Base-by-base conservation (phyloP, 2,113 vertebrate species). In the Pedetes capensis region DNA sequence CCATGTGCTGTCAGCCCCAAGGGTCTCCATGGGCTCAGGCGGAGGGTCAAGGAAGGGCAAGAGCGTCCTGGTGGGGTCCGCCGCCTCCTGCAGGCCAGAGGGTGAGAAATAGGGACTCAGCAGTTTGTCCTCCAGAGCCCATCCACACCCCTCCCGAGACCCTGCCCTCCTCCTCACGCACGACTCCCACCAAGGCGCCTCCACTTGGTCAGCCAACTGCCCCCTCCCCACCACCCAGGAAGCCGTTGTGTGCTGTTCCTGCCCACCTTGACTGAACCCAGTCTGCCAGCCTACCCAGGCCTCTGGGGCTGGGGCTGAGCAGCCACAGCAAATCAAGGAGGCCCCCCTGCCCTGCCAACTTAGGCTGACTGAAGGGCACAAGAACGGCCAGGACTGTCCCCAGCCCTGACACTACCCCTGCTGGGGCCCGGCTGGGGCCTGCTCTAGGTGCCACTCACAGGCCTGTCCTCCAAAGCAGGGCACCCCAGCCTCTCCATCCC, bases 21-120 rank as follows among this genome's bases (percentile, higher is more conserved):
- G 34, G 53, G 49, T 63, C 5, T 59, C 27, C 1, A 4, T 2
- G 47, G 1, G 3, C 66, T 17, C 23, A 0, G 42, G 78, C 83
- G 4, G 13, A 16, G 7, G 57, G 64, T 55, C 64, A 27, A 51
- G n/a, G 27, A 55, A 22, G 16, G 72, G 80, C 71, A 4, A 74
- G 23, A 8, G 25, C 51, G 78, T 37, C 2, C n/a, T 42, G 11
- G n/a, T 3, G 22, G 10, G 20, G 25, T 7, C 23, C 32, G 78
- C 34, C 12, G 1, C 11, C 57, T 11, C 5, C 23, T 3, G 27
- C 7, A 3, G 13, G 34, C 61, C 57, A 1, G 37, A 8, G 37
- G 3, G 3, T 0, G 1, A 44, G n/a, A 39, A 25, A 16, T 5
- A 27, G 10, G 72, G 17, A 8, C n/a, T 75, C 1, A 66, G 47